Percentiles rank a stretch among this genome's conserved stretches.
These are phyloP conservation scores for Chitala chitala DNA, from an alignment of 2,113 vertebrate genomes.

Conservation along the genomic window DNA sequence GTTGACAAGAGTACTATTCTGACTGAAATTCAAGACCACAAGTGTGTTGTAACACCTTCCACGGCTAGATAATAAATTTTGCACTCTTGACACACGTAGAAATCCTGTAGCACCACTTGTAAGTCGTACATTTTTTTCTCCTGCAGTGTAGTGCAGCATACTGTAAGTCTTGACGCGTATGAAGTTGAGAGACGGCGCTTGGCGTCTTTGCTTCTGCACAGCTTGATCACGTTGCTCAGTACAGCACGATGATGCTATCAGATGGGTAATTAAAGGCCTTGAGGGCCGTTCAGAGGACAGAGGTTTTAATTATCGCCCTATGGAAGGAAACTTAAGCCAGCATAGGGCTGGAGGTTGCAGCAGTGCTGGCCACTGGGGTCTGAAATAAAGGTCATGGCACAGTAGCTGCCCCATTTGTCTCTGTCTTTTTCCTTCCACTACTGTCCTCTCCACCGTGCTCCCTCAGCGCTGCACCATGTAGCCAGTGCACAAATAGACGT, in stretches of 20 bases:
- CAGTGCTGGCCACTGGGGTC: constrained; percentile 41
- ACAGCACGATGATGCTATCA: constrained; percentile 32
- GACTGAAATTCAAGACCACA: no score
- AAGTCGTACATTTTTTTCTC: not conserved
- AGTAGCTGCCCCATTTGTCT: constrained; percentile 18
- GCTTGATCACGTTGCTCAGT: constrained; percentile 32
- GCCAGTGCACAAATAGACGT: no score
- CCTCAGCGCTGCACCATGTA: not conserved
- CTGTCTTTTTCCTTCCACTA: not conserved
- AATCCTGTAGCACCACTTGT: not conserved
- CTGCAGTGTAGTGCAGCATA: no score
- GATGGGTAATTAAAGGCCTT: constrained; percentile 49
- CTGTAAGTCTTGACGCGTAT: no score
- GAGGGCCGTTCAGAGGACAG: constrained; percentile 42
- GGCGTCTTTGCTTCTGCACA: no score
- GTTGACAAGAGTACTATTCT: no score
- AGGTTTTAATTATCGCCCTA: constrained; percentile 51
- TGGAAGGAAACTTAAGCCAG: constrained; percentile 36
- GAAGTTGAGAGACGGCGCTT: no score
- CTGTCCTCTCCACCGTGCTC: not conserved
- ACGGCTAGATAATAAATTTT: no score
- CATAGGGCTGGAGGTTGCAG: constrained; percentile 37
- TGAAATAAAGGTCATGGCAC: constrained; percentile 48
- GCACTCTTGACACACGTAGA: no score
- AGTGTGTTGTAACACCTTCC: no score